Base-by-base conservation (phyloP, 2,797 vertebrate species). In the Anabas testudineus region DNA sequence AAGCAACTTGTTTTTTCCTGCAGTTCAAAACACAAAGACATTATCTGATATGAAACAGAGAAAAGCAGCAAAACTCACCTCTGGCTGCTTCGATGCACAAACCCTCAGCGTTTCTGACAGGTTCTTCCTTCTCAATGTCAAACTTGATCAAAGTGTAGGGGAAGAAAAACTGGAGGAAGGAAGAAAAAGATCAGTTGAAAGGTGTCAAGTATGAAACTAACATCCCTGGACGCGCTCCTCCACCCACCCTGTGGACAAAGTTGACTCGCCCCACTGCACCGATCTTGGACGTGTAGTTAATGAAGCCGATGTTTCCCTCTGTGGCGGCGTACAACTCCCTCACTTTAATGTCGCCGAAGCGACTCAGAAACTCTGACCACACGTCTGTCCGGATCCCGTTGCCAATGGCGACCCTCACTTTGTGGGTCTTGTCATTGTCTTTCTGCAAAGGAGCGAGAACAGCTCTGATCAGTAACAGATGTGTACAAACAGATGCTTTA, bases 291-390 rank as follows among this genome's bases (percentile, higher is more conserved):
- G 94, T 94, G 79, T 97, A 97, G 64, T 97, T 98, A 53, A 95
- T 13, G 86, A 98, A 97, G 52, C 93, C 93, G 7, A 97, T 83
- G 80, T 97, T 98, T 74, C 96, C 96, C 85, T 98, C 96, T 0
- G 97, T 97, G 37, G 97, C 87, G 0, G 92, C 96, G 6, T 98
- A 97, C 71, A 97, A 82, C 82, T 98, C 96, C 55, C 91, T 84
- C 61, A 97, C 86, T 18, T 77, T 64, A 48, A 97, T 94, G 63
- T 95, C 87, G 18, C 97, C 97, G 54, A 96, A 97, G 52, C 96
- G 95, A 42, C 58, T 67, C 60, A 96, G 64, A 68, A 97, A 97
- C 81, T 97, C 94, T 0, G 85, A 89, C 97, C 97, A 98, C 49
- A 96, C 48, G 5, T 97, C 95, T 1, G 59, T 76, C 24, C 96